A percentile compares a stretch with the other conserved stretches of the same genome.
Evolutionary conservation across 2,113 vertebrate species (phyloP).

Genomic region (Cottus gobio): DNA sequence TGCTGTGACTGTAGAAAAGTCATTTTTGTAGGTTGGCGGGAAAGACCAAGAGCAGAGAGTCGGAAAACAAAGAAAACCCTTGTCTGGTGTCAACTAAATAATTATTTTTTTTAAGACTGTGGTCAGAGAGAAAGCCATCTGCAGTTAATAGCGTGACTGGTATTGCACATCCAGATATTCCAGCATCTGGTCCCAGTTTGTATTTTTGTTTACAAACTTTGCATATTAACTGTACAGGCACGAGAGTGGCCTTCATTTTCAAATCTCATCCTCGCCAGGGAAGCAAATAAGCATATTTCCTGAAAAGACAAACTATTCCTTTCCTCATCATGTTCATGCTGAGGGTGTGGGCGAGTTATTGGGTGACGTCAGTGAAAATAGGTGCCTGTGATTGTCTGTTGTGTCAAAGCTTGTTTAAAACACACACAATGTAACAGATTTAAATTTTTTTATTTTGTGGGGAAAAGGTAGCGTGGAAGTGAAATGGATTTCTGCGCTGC

Average conservation of each 20-base stretch:
- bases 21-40: background rate
- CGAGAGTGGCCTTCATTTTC: background rate
- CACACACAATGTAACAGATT: no score
- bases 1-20: constrained; percentile 2
- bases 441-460: background rate
- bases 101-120: background rate
- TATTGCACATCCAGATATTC: background rate
- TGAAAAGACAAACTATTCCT: background rate
- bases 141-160: background rate
- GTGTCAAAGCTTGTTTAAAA: background rate
- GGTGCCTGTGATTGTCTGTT: background rate
- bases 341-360: background rate
- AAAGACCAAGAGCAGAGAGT: background rate
- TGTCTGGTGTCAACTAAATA: background rate
- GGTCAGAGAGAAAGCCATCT: background rate
- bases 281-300: background rate
- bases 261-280: background rate
- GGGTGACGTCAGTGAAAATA: background rate
- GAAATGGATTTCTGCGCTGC: background rate
- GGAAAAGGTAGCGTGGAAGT: background rate
- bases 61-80: background rate
- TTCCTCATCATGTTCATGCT: background rate
- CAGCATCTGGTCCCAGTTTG: background rate
- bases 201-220: background rate
- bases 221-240: background rate